A percentile compares a stretch with the other conserved stretches of the same genome.
Conservation (phyloP, 2,888 invertebrate genomes). For the Pasiphila rectangulata region DNA sequence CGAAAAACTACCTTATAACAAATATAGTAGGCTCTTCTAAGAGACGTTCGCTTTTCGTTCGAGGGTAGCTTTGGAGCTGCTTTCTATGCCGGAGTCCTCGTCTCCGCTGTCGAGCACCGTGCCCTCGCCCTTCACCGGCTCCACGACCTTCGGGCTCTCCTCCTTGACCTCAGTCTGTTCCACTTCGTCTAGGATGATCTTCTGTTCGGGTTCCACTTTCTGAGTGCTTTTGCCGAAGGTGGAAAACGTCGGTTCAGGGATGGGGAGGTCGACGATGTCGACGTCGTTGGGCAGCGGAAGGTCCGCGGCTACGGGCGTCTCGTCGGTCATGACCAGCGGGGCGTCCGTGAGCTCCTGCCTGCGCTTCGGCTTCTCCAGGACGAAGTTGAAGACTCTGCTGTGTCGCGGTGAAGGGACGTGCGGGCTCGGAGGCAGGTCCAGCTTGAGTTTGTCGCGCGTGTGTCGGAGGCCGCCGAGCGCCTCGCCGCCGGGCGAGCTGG, state of each 20-base stretch:
- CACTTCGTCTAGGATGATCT: slow-evolving; percentile 52
- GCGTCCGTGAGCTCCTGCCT: slow-evolving; percentile 36
- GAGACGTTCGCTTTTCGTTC: slow-evolving; percentile 72
- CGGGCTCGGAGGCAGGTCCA: slow-evolving; percentile 84
- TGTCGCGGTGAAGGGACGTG: slow-evolving; percentile 66
- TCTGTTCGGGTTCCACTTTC: slow-evolving; percentile 52
- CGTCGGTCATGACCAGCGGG: slow-evolving; percentile 67
- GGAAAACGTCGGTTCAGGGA: slow-evolving; percentile 78
- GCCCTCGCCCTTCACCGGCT: slow-evolving; percentile 78
- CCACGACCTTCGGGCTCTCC: slow-evolving; percentile 52
- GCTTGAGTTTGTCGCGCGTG: slow-evolving; percentile 85
- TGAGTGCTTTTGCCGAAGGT: slow-evolving; percentile 79
- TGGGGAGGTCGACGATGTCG: slow-evolving; percentile 49
- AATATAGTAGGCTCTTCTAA: slow-evolving; percentile 30
- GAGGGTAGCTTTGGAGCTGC: slow-evolving; percentile 80
- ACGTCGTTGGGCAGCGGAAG: slow-evolving; percentile 51
- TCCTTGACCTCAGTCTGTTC: slow-evolving; percentile 43
- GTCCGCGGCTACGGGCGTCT: slow-evolving; percentile 61
- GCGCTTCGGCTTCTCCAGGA: slow-evolving; percentile 64
- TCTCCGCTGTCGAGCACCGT: slow-evolving; percentile 83
- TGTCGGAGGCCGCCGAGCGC: slow-evolving; percentile 86
- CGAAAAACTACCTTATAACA: background rate
- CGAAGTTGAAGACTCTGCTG: slow-evolving; percentile 68
- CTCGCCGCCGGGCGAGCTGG: slow-evolving; percentile 65
- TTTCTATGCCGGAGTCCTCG: slow-evolving; percentile 84